Conservation (phyloP, 2,888 invertebrate species). For the Ectemnius continuus region DNA sequence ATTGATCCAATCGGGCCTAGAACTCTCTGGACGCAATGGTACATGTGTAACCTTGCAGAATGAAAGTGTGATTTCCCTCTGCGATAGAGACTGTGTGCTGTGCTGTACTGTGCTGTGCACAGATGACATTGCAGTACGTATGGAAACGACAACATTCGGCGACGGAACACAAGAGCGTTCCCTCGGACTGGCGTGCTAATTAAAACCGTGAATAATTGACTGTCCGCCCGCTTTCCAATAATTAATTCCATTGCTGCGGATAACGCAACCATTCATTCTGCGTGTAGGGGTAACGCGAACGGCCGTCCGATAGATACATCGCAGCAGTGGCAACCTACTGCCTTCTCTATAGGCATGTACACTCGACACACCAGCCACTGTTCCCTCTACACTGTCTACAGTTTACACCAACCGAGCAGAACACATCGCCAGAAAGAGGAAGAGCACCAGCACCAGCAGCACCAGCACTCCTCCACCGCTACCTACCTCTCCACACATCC, state of each 20-base stretch:
- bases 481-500: no score
- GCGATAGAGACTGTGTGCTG: constrained; percentile 14
- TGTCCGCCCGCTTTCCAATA: constrained; percentile 58
- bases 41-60: not conserved
- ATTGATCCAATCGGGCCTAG: no score
- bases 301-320: not conserved
- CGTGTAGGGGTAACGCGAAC: not conserved
- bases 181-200: constrained; percentile 52
- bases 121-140: constrained; percentile 25
- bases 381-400: no score
- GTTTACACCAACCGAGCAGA: not conserved
- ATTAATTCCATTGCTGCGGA: constrained; percentile 65
- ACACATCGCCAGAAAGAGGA: constrained; percentile 5
- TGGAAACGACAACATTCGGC: constrained; percentile 44
- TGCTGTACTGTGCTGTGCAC: no score
- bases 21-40: not conserved
- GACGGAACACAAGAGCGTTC: constrained; percentile 32
- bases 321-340: not conserved
- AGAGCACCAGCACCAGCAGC: no score
- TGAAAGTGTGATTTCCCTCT: not conserved
- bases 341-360: not conserved
- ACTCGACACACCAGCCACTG: not conserved
- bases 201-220: constrained; percentile 68
- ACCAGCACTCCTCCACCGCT: no score
- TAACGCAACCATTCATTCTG: constrained; percentile 61